Evolutionary conservation across 37 sponge, comb jelly and placozoan genomes (phyloP).

Genomic region (Tethya wilhelma): DNA sequence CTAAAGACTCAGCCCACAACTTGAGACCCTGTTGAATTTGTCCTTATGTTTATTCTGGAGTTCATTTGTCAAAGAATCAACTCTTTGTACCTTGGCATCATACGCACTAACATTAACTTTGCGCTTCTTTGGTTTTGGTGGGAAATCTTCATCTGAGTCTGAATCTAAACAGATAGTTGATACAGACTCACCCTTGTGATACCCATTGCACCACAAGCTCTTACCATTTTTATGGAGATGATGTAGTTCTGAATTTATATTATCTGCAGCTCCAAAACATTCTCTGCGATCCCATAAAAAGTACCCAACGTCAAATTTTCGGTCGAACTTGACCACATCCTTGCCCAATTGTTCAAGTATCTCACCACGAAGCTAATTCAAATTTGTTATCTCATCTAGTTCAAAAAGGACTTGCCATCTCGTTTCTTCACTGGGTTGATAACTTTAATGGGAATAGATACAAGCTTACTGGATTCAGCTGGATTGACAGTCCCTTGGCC

Average conservation of each 20-base stretch:
- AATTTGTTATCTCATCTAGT: background rate
- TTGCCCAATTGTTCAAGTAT: conserved; percentile 9
- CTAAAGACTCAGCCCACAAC: conserved; percentile 45
- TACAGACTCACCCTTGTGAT: background rate
- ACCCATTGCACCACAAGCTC: conserved; percentile 3
- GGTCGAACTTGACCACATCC: conserved; percentile 13
- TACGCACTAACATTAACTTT: conserved; percentile 2
- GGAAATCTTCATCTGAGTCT: conserved; percentile 11
- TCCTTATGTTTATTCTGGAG: conserved; percentile 26
- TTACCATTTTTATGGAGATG: background rate
- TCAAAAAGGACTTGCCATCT: background rate
- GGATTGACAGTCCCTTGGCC: too few species aligned
- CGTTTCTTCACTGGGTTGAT: background rate
- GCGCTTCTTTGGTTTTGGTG: background rate
- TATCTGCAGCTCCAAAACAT: background rate
- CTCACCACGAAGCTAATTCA: background rate
- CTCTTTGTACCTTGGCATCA: conserved; percentile 3
- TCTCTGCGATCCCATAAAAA: background rate
- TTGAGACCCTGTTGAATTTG: conserved; percentile 32
- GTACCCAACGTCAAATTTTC: conserved; percentile 9
- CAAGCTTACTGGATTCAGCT: too few species aligned
- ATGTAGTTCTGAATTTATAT: background rate
- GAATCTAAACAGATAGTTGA: background rate
- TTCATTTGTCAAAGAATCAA: conserved; percentile 24
- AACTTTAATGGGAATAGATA: background rate